Evolutionary conservation across 1,140 invertebrate genomes (phyloP).

Genomic region (Drosophila kohkoa): DNA sequence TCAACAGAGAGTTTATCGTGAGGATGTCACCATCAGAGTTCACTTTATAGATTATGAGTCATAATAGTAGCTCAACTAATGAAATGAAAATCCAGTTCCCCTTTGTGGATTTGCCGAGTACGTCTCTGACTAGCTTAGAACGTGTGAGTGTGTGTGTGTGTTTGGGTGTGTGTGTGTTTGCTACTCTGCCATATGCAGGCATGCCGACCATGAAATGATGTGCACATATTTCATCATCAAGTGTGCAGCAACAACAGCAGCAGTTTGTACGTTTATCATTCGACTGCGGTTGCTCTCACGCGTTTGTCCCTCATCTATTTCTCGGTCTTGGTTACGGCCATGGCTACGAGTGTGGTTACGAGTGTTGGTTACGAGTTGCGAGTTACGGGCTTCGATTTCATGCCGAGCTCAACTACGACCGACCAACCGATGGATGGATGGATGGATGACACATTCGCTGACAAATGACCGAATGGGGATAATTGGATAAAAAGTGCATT

Average conservation of each 20-base stretch:
- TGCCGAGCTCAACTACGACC: not conserved
- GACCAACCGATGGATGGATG: too few species aligned
- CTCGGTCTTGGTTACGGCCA: constrained; percentile 32
- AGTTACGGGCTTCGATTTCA: constrained; percentile 44
- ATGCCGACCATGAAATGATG: constrained; percentile 51
- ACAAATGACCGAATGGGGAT: constrained; percentile 72
- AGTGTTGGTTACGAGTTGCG: constrained; percentile 7
- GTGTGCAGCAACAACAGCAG: constrained; percentile 37
- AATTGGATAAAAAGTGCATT: constrained; percentile 64
- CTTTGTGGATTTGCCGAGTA: not conserved
- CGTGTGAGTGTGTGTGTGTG: not conserved
- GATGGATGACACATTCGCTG: constrained; percentile 54
- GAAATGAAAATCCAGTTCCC: not conserved
- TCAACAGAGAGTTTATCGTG: not conserved
- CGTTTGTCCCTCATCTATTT: not conserved
- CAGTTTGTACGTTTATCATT: constrained; percentile 67
- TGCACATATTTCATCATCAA: constrained; percentile 75
- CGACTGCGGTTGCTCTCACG: constrained; percentile 60
- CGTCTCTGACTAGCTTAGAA: not conserved
- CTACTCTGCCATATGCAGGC: constrained; percentile 32
- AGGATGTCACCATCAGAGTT: not conserved
- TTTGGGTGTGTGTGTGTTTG: not conserved
- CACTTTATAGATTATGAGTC: not conserved
- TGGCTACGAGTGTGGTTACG: constrained; percentile 4
- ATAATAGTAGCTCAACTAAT: not conserved